Conservation (phyloP, 2,888 invertebrate genomes). For the Dysmachus trigonus region DNA sequence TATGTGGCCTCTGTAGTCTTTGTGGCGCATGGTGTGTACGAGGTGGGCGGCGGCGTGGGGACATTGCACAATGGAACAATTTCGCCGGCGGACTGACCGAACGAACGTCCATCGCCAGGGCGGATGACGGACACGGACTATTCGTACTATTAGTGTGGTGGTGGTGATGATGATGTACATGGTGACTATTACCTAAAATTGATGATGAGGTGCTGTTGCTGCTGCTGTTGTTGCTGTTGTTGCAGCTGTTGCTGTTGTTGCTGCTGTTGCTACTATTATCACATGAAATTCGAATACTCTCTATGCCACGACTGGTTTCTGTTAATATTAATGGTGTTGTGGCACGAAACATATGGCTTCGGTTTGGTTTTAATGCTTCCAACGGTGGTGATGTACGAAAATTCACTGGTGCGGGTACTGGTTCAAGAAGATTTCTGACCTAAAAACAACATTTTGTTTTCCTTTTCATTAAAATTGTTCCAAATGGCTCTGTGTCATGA, state of each 20-base stretch:
- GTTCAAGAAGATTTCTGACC: slow-evolving; percentile 72
- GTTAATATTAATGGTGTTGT: slow-evolving; percentile 65
- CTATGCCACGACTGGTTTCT: slow-evolving; percentile 65
- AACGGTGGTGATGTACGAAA: slow-evolving; percentile 91
- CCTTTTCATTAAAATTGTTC: not conserved
- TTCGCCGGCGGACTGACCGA: slow-evolving; percentile 66
- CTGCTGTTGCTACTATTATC: slow-evolving; percentile 62
- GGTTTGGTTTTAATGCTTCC: slow-evolving; percentile 83
- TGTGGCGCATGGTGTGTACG: slow-evolving; percentile 66
- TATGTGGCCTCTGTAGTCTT: slow-evolving; percentile 72
- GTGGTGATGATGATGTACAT: slow-evolving; percentile 34
- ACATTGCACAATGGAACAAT: slow-evolving; percentile 69
- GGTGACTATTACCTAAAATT: slow-evolving; percentile 38
- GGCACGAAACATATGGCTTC: slow-evolving; percentile 63
- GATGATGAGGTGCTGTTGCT: slow-evolving; percentile 38
- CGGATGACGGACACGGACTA: slow-evolving; percentile 62
- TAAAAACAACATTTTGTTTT: slow-evolving; percentile 52
- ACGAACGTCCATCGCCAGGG: slow-evolving; percentile 58
- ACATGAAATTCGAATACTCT: slow-evolving; percentile 65
- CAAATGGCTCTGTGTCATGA: not conserved
- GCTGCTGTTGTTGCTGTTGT: slow-evolving; percentile 44
- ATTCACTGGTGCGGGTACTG: slow-evolving; percentile 83
- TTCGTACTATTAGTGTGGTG: slow-evolving; percentile 55
- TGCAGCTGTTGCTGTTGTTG: slow-evolving; percentile 48
- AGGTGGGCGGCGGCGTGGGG: slow-evolving; percentile 71